A percentile compares a stretch with the other conserved stretches of the same genome.
These are phyloP conservation scores for Arbacia lixula DNA, from an alignment of 53 echinoderm and acorn worm genomes.

Conservation along the genomic window DNA sequence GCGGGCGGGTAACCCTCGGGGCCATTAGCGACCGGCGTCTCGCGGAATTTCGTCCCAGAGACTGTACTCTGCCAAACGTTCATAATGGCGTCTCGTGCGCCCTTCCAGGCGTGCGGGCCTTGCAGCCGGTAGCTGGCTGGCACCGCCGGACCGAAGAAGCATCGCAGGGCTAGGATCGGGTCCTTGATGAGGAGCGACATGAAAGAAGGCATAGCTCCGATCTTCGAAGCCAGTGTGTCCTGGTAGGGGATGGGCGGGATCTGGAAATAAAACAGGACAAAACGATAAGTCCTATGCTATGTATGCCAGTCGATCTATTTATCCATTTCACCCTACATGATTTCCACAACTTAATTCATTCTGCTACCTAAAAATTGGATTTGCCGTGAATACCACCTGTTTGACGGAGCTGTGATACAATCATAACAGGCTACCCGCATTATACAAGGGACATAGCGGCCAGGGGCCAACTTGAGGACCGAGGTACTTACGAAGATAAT, in stretches of 20 bases:
- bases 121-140: constrained; percentile 74
- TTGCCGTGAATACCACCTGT: no score
- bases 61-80: constrained; percentile 64
- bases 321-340: no score
- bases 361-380: no score
- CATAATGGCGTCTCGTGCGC: constrained; percentile 66
- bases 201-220: constrained; percentile 74
- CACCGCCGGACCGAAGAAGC: constrained; percentile 81
- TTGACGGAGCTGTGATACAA: no score
- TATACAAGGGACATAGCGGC: no score
- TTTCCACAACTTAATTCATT: no score
- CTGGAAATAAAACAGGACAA: constrained; percentile 46
- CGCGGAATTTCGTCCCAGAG: constrained; percentile 46
- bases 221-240: constrained; percentile 63
- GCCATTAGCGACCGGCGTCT: constrained; percentile 43
- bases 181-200: constrained; percentile 70
- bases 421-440: no score
- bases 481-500: constrained; percentile 73
- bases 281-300: not conserved
- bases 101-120: constrained; percentile 75
- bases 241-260: constrained; percentile 66
- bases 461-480: no score
- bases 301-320: not conserved
- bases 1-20: constrained; percentile 39
- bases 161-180: constrained; percentile 65